Evolutionary conservation across 2,113 vertebrate species (phyloP).

Genomic region (Cinclus cinclus): DNA sequence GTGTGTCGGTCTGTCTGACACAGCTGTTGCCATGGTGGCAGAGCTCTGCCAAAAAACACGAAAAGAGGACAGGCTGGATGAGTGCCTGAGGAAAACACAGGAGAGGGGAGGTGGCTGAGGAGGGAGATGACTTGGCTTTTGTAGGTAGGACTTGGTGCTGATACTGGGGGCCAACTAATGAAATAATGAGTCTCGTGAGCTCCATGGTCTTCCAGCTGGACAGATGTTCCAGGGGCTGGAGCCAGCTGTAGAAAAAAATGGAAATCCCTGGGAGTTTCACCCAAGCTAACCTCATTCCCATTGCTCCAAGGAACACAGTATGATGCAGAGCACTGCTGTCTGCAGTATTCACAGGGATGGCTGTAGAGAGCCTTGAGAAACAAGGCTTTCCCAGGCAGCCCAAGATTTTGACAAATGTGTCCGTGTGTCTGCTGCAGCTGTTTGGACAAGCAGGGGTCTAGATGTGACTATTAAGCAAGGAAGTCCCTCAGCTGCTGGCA

Average conservation of each 20-base stretch:
- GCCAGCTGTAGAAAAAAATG: neutral
- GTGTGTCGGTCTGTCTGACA: constrained; percentile 29
- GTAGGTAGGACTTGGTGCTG: neutral
- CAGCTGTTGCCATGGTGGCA: constrained; percentile 25
- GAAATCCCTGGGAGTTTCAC: constrained; percentile 48
- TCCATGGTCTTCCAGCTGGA: neutral
- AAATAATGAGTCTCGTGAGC: neutral
- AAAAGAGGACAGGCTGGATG: neutral
- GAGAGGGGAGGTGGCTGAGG: neutral
- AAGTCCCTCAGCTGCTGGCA: neutral
- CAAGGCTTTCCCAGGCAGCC: constrained; percentile 2
- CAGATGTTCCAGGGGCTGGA: neutral
- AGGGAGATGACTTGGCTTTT: neutral
- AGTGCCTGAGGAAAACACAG: neutral
- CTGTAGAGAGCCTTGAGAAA: neutral
- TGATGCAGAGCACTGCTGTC: neutral
- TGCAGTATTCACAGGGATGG: neutral
- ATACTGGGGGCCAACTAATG: neutral
- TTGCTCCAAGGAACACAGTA: rapidly evolving
- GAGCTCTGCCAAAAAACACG: constrained; percentile 13
- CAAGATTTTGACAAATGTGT: neutral
- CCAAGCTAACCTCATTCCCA: constrained; percentile 15
- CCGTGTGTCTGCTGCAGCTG: neutral
- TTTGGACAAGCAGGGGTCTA: neutral
- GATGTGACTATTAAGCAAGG: neutral